Percentiles rank a stretch among this genome's conserved stretches.
phyloP scores from a whole-genome alignment of 2,113 vertebrate species.

The Promerops cafer region DNA sequence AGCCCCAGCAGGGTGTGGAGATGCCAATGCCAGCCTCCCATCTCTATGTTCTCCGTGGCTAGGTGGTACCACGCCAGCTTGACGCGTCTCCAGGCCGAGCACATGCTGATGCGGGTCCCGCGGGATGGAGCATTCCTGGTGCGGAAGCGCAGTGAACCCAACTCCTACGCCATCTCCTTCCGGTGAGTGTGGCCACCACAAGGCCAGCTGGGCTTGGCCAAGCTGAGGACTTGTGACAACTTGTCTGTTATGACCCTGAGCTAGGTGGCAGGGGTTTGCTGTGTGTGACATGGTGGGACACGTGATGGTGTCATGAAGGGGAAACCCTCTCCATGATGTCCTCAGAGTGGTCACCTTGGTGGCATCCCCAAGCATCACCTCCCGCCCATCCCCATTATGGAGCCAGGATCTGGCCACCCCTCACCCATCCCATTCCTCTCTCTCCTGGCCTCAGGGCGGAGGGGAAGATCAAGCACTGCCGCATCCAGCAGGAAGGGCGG shows the following conservation, averaged over 20 bases:
- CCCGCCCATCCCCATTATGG: accelerated
- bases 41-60: neutral
- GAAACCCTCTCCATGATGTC: neutral
- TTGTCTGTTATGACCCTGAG: neutral
- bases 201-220: accelerated
- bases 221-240: neutral
- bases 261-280: neutral
- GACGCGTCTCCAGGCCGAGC: constrained; percentile 81
- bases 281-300: neutral
- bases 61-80: constrained; percentile 85
- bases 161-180: constrained; percentile 85
- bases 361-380: neutral
- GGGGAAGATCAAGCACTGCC: constrained; percentile 88
- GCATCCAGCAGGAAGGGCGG: constrained; percentile 84
- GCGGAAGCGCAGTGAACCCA: constrained; percentile 79
- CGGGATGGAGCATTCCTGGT: constrained; percentile 84
- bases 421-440: accelerated
- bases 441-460: constrained; percentile 71
- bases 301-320: accelerated
- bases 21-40: accelerated
- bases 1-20: neutral
- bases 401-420: accelerated
- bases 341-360: accelerated
- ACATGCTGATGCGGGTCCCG: constrained; percentile 86
- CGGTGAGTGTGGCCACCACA: constrained; percentile 47